phyloP scores from a whole-genome alignment of 2,113 vertebrate genomes.

The Scomber colias region DNA sequence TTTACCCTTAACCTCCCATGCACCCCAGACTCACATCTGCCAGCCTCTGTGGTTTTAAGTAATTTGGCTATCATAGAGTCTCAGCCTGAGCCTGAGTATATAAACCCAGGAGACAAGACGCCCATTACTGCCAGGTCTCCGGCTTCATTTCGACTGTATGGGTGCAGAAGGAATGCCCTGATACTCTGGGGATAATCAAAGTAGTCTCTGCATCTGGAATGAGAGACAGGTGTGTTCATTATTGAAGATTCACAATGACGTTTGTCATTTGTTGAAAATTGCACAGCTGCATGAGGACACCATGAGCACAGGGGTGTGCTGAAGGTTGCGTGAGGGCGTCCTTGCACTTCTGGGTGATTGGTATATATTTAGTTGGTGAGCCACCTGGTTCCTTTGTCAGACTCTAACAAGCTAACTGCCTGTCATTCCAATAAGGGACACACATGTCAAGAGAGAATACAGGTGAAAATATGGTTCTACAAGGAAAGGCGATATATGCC shows the following conservation, averaged over 20 bases:
- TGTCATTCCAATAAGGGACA: slow-evolving; percentile 47
- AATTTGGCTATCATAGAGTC: slow-evolving; percentile 56
- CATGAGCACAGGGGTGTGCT: slow-evolving; percentile 8
- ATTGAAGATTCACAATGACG: slow-evolving; percentile 24
- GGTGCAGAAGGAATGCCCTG: slow-evolving; percentile 40
- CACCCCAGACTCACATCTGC: slow-evolving; percentile 26
- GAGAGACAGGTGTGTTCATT: slow-evolving; percentile 35
- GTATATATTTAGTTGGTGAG: slow-evolving; percentile 57
- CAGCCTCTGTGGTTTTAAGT: slow-evolving; percentile 72
- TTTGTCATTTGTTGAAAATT: slow-evolving; percentile 16
- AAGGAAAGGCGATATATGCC: neutral
- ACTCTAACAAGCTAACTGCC: slow-evolving; percentile 49
- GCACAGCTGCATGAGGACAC: neutral
- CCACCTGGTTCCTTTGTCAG: slow-evolving; percentile 36
- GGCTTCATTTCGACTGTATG: slow-evolving; percentile 49
- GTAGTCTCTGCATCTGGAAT: slow-evolving; percentile 15
- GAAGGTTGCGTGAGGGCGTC: slow-evolving; percentile 36
- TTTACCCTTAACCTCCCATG: slow-evolving; percentile 37
- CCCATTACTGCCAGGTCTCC: slow-evolving; percentile 68
- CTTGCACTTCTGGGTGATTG: slow-evolving; percentile 40
- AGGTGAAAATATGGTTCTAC: slow-evolving; percentile 2
- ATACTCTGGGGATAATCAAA: slow-evolving; percentile 36
- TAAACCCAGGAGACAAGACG: slow-evolving; percentile 67
- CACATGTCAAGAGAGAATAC: neutral
- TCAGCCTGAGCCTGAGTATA: slow-evolving; percentile 60